Evolutionary conservation across 2,888 invertebrate species (phyloP), one percentile per base, ranked within the genome.

Genomic region (Argyra leucocephala): DNA sequence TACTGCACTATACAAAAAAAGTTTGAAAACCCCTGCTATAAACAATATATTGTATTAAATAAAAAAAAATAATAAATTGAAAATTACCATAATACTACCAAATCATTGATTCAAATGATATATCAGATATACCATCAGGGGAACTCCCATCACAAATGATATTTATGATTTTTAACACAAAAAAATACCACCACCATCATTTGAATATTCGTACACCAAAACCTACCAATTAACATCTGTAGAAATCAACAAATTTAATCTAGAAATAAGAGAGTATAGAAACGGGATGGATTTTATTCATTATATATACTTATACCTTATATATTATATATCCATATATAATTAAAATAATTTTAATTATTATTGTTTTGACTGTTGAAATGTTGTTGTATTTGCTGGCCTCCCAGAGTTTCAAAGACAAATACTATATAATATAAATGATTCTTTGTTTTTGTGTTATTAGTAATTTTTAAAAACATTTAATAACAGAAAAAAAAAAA

Each of bases 331-430:
- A 4, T 4, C 5, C 7, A 10, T 31, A 31, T 10, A 31, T 31
- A 31, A 31, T 31, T 5, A 15, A 48, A 31, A 31, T 31, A 7
- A 31, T 31, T 5, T 7, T 48, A 48, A 48, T 48, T 48, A 48
- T 48, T 48, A 48, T 48, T 48, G 48, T 48, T 48, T 12, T n/a
- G 48, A 48, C 48, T 48, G 48, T 48, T 48, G 48, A 48, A 48
- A 48, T 48, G n/a, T 48, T 18, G 12, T 48, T 48, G n/a, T n/a
- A n/a, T n/a, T n/a, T n/a, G n/a, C n/a, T n/a, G 48, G 48, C 48
- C 48, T 48, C 48, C 48, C 48, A 48, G 48, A 48, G 48, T 48
- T 48, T 5, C 48, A 48, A 9, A 12, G 2, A 3, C 15, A 48
- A 48, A 37, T 18, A n/a, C 10, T 5, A 31, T 31, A 7, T 10